Conservation (phyloP, 2,888 invertebrate genomes). For the Melitaea athalia region DNA sequence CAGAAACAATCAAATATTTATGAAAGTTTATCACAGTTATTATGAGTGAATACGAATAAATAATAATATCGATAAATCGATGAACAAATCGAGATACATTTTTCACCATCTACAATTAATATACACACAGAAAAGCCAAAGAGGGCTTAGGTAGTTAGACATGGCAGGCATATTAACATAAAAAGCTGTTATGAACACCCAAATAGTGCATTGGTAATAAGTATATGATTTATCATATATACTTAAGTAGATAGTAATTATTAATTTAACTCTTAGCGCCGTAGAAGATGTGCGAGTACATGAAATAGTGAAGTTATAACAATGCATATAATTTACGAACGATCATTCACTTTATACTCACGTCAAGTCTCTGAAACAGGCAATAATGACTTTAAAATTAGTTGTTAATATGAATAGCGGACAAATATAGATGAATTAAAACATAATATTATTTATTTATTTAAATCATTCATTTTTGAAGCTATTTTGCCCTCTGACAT, state of each 20-base stretch:
- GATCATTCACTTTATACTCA: conserved; percentile 78
- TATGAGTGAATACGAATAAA: too few relatives aligned
- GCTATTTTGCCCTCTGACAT: too few relatives aligned
- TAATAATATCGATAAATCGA: too few relatives aligned
- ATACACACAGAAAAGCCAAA: conserved; percentile 1
- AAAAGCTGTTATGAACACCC: conserved; percentile 78
- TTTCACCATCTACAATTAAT: background rate
- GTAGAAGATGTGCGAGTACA: conserved; percentile 52
- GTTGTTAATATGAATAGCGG: conserved; percentile 34
- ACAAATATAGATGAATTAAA: background rate
- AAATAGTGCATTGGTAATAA: conserved; percentile 35
- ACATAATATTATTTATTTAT: background rate
- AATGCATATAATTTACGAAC: conserved; percentile 64
- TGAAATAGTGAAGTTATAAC: conserved; percentile 53
- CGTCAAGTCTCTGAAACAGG: conserved; percentile 82
- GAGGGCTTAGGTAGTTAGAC: conserved; percentile 2
- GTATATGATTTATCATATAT: too few relatives aligned
- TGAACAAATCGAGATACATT: background rate
- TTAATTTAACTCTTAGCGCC: conserved; percentile 24
- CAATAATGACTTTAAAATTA: conserved; percentile 58
- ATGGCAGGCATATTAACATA: conserved; percentile 23
- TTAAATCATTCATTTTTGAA: background rate
- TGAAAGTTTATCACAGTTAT: background rate
- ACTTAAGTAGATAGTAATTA: conserved; percentile 15
- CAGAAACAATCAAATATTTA: conserved; percentile 16